These are phyloP conservation scores for Pollenia labialis DNA, from an alignment of 2,888 invertebrate genomes.

Conservation along the genomic window DNA sequence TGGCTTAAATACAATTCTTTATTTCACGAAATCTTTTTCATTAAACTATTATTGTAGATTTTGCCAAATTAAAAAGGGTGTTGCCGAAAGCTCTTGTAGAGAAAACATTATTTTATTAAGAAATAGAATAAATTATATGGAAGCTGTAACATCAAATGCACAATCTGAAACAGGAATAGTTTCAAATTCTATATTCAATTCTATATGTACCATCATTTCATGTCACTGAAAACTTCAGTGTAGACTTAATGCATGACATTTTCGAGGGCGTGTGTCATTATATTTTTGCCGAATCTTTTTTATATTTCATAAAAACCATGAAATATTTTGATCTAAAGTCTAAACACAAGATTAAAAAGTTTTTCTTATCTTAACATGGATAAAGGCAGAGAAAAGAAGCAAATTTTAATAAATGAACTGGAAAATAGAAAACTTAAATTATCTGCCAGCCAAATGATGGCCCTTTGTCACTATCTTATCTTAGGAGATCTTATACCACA, in stretches of 20 bases:
- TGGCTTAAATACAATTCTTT: constrained; percentile 10
- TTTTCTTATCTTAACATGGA: too few relatives aligned
- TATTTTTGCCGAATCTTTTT: constrained; percentile 39
- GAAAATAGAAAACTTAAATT: too few relatives aligned
- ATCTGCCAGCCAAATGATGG: too few relatives aligned
- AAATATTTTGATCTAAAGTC: too few relatives aligned
- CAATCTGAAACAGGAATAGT: too few relatives aligned
- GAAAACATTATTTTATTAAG: constrained; percentile 1
- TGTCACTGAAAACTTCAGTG: constrained; percentile 45
- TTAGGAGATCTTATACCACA: too few relatives aligned
- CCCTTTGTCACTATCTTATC: too few relatives aligned
- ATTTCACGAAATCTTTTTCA: too few relatives aligned
- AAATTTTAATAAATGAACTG: too few relatives aligned
- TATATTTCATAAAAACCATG: constrained; percentile 40
- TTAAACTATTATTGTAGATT: constrained; percentile 33
- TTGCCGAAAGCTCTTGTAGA: neutral
- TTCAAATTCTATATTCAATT: constrained; percentile 51
- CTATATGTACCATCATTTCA: too few relatives aligned
- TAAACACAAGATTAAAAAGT: too few relatives aligned
- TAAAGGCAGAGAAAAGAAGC: too few relatives aligned
- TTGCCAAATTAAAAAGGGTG: constrained; percentile 43
- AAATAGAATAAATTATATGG: constrained; percentile 39
- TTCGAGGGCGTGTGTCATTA: constrained; percentile 64
- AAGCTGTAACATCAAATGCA: neutral
- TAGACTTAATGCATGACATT: constrained; percentile 60